Conservation (phyloP, 1,140 invertebrate genomes). For the Samia ricini region DNA sequence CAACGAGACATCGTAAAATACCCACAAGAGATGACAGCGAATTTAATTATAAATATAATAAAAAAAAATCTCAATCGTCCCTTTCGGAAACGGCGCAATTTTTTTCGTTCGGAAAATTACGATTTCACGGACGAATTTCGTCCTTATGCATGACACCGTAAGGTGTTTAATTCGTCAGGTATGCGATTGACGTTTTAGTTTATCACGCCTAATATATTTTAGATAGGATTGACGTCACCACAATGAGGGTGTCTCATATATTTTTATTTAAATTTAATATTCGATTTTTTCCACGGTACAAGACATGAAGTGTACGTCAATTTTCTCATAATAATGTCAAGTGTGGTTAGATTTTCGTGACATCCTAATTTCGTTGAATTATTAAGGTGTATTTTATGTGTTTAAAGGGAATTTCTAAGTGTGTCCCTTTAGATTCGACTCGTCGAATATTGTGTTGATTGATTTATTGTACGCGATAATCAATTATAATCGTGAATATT, state of each 20-base stretch:
- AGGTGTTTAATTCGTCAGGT: slow-evolving; percentile 3
- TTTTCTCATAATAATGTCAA: slow-evolving; percentile 43
- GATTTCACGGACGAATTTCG: slow-evolving; percentile 29
- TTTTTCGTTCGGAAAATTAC: slow-evolving; percentile 22
- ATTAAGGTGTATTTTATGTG: slow-evolving; percentile 11
- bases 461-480: no score
- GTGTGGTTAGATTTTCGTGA: slow-evolving; percentile 31
- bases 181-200: slow-evolving; percentile 4
- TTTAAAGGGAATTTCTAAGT: slow-evolving; percentile 9
- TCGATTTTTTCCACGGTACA: slow-evolving; percentile 45
- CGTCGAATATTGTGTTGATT: no score
- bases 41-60: slow-evolving; percentile 77
- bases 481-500: neutral
- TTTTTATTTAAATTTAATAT: slow-evolving; percentile 60
- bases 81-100: slow-evolving; percentile 42
- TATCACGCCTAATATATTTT: slow-evolving; percentile 55
- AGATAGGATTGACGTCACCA: slow-evolving; percentile 63
- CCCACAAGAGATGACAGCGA: slow-evolving; percentile 68
- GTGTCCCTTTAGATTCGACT: neutral
- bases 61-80: slow-evolving; percentile 68
- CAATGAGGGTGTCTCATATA: slow-evolving; percentile 62
- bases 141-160: slow-evolving; percentile 21
- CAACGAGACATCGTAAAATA: slow-evolving; percentile 54
- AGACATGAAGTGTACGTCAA: slow-evolving; percentile 57
- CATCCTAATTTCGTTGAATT: slow-evolving; percentile 38